Base-by-base conservation (phyloP, 2,888 invertebrate genomes). In the Sinelater perroti region DNA sequence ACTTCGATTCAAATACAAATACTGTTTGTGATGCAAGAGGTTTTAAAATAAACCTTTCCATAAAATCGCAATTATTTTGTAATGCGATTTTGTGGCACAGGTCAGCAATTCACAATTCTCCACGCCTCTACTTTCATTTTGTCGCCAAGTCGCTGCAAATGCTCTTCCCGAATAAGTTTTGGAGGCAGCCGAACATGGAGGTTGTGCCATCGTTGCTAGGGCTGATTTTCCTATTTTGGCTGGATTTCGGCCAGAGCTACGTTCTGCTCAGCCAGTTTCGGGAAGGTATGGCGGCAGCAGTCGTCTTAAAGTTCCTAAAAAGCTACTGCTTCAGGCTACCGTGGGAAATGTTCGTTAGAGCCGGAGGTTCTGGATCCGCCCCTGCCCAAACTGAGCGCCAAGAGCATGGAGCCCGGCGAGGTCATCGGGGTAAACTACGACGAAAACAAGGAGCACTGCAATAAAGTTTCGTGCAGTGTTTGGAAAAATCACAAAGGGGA, bases 401-500 rank as follows among this genome's bases (percentile, higher is more conserved):
- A 3, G 1, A 40, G 40, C n/a, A 40, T 40, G 24, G 13, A 11
- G 16, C 24, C 26, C n/a, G 24, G 24, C 1, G 8, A 40, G n/a
- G 40, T 40, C 10, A 40, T 40, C 24, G 40, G 40, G 24, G 14
- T 2, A 3, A n/a, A 5, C 11, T 40, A 40, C 5, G 24, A 40
- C 14, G 3, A 24, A 40, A 21, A 40, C 14, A 40, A 40, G 8
- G n/a, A 40, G 7, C 24, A 40, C 14, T 40, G 40, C n/a, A 40
- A 40, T 16, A 40, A 24, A 14, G 14, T 40, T 1, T 40, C 40
- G 1, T 40, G 40, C 24, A 40, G 40, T 10, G 3, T 40, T 6
- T 40, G 40, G 40, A 13, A 40, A 40, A 40, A 40, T 40, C 21
- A 40, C n/a, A 40, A 40, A 24, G 40, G 40, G 7, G 14, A 24